Percentiles rank a stretch among this genome's conserved stretches.
Evolutionary conservation across 2,113 vertebrate genomes (phyloP).

Genomic region (Elachura formosa): DNA sequence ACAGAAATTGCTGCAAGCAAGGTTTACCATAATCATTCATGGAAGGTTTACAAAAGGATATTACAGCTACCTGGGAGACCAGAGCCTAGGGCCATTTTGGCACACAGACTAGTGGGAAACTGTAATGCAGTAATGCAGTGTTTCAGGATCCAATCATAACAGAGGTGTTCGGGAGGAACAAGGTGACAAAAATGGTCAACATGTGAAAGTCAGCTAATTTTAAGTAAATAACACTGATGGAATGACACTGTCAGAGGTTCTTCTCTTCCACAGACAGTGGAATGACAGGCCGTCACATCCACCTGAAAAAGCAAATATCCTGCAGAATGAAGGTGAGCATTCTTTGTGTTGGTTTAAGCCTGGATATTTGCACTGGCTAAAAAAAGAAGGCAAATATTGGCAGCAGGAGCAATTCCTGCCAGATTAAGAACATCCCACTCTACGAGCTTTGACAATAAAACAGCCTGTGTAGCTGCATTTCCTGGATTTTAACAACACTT

Average conservation of each 20-base stretch:
- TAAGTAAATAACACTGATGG: neutral
- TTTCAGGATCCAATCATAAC: neutral
- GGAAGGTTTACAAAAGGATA: constrained; percentile 43
- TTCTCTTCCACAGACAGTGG: neutral
- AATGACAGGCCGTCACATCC: neutral
- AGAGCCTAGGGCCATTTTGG: constrained; percentile 21
- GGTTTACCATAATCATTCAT: constrained; percentile 59
- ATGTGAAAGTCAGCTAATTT: neutral
- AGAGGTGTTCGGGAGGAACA: neutral
- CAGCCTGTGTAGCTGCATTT: neutral
- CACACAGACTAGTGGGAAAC: neutral
- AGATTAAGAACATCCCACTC: neutral
- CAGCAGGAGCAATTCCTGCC: neutral
- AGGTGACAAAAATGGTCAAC: neutral
- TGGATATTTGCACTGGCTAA: neutral
- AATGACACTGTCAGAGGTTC: neutral
- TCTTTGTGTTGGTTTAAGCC: neutral
- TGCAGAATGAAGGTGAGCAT: neutral
- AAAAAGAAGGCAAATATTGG: neutral
- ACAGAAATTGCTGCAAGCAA: constrained; percentile 60
- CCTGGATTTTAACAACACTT: neutral
- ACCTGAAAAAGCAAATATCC: neutral
- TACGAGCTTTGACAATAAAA: neutral
- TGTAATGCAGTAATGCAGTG: neutral
- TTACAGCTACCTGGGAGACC: constrained; percentile 50